phyloP scores from a whole-genome alignment of 2,113 vertebrate species.

The Trochalopteron elliotii region DNA sequence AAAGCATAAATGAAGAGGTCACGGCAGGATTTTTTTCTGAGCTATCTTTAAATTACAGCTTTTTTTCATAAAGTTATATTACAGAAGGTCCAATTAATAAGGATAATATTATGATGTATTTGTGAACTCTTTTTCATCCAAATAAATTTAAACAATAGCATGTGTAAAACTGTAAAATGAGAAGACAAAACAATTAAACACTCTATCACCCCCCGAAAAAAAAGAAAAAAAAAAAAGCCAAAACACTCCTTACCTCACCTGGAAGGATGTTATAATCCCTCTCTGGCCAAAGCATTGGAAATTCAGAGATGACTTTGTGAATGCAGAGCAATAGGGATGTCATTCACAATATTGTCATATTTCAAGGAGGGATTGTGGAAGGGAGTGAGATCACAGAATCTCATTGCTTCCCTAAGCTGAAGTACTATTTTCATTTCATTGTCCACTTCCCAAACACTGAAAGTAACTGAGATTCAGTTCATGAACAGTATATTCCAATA shows the following conservation, averaged over 20 bases:
- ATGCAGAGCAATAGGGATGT: background rate
- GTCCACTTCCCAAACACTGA: background rate
- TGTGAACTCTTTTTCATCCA: background rate
- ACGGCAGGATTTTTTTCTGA: background rate
- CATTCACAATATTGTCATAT: background rate
- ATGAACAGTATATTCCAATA: background rate
- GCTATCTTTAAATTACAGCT: background rate
- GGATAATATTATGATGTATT: background rate
- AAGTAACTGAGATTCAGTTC: background rate
- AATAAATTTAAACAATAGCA: background rate
- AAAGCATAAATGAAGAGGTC: background rate
- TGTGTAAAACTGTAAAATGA: background rate
- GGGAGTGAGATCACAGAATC: background rate
- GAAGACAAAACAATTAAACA: background rate
- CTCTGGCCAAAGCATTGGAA: background rate
- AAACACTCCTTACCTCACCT: accelerated
- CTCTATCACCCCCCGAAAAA: accelerated
- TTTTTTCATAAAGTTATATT: background rate
- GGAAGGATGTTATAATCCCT: background rate
- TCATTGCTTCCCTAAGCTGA: background rate
- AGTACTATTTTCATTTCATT: background rate
- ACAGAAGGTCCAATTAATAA: background rate
- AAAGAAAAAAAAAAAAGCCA: background rate
- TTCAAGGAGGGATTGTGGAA: background rate
- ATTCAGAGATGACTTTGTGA: background rate